Evolutionary conservation across 2,113 vertebrate genomes (phyloP).

Genomic region (Vidua macroura): DNA sequence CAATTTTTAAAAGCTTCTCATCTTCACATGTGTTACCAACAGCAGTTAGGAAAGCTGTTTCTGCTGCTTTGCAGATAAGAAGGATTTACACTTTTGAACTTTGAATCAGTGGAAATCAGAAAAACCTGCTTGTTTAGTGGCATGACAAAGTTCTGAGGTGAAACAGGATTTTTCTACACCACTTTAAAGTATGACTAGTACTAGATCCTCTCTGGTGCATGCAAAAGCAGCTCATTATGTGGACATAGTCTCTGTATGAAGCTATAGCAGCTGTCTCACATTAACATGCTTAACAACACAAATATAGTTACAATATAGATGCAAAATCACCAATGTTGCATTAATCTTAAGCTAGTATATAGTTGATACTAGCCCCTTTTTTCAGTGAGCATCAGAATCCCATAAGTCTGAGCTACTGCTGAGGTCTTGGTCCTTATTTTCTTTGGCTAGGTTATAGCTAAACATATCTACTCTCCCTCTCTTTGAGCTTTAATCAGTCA

Average conservation of each 20-base stretch:
- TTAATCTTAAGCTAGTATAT: constrained; percentile 17
- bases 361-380: not conserved
- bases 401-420: constrained; percentile 17
- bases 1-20: not conserved
- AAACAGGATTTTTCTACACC: not conserved
- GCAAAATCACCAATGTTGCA: not conserved
- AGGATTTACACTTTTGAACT: not conserved
- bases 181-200: not conserved
- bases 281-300: constrained; percentile 26
- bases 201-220: not conserved
- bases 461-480: constrained; percentile 15
- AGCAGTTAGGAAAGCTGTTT: not conserved
- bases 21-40: not conserved
- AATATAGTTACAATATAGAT: not conserved
- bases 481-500: constrained; percentile 19
- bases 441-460: not conserved
- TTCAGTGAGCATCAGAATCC: not conserved
- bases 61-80: not conserved
- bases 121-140: not conserved
- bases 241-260: not conserved
- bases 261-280: constrained; percentile 25
- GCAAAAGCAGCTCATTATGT: not conserved
- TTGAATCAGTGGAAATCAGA: not conserved
- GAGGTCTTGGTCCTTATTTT: not conserved
- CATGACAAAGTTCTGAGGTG: not conserved